These are phyloP conservation scores for Galagoides demidoff DNA, from an alignment of 2,797 vertebrate species.

Conservation along the genomic window DNA sequence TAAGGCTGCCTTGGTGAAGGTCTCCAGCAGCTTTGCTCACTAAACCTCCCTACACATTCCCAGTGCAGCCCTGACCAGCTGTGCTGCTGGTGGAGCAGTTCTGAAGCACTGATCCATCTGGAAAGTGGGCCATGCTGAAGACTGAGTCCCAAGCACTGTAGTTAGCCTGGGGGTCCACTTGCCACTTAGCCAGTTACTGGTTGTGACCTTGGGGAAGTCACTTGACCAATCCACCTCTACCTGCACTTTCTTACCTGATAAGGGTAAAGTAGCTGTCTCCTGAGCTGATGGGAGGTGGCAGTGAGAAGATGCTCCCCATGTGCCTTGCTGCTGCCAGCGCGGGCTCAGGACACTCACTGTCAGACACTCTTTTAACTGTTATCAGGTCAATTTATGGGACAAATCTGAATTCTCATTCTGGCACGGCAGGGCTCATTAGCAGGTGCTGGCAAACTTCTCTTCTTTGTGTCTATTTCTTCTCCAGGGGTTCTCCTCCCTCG, in stretches of 20 bases:
- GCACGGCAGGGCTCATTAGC: background rate
- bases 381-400: background rate
- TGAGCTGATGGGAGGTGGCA: background rate
- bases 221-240: background rate
- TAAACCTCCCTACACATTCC: background rate
- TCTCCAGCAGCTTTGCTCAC: background rate
- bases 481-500: background rate
- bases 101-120: background rate
- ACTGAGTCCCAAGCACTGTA: background rate
- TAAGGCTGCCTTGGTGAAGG: too few species aligned
- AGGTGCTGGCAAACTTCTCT: background rate
- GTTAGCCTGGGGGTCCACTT: background rate
- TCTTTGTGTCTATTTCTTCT: background rate
- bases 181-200: background rate
- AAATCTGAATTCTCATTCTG: background rate
- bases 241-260: background rate
- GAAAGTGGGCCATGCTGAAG: background rate
- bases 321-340: fast-evolving
- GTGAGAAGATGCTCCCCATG: background rate
- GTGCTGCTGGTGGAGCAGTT: fast-evolving
- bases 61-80: background rate
- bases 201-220: background rate
- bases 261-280: background rate
- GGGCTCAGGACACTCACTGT: background rate
- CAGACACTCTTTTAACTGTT: background rate